Evolutionary conservation across 2,113 vertebrate species (phyloP).

Genomic region (Oreochromis tanganicae): DNA sequence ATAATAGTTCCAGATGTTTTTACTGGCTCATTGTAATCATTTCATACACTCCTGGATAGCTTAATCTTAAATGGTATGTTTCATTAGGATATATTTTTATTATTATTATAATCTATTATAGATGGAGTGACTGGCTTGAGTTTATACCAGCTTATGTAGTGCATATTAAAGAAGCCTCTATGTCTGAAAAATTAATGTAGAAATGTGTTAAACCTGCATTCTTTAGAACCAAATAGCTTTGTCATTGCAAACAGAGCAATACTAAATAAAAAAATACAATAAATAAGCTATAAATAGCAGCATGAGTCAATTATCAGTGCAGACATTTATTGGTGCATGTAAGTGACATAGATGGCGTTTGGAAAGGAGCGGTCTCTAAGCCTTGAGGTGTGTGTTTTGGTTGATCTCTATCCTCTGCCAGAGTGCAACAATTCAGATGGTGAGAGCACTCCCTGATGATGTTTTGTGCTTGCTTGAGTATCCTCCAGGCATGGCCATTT

Average conservation of each 20-base stretch:
- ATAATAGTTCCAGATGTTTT: neutral
- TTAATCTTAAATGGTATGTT: neutral
- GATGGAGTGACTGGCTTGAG: neutral
- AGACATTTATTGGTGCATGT: neutral
- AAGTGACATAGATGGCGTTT: neutral
- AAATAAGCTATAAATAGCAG: neutral
- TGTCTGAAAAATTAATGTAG: neutral
- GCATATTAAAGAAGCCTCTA: neutral
- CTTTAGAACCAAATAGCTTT: neutral
- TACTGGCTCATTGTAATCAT: rapidly evolving
- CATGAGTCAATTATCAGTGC: neutral
- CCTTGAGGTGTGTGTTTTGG: neutral
- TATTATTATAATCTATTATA: neutral
- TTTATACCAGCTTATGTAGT: neutral
- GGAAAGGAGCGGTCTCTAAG: rapidly evolving
- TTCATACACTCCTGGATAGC: neutral
- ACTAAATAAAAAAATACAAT: neutral
- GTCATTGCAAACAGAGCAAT: neutral
- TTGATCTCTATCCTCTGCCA: neutral
- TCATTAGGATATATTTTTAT: too few species aligned
- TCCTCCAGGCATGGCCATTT: rapidly evolving
- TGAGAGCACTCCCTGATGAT: neutral
- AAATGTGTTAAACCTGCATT: neutral
- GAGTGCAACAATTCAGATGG: neutral
- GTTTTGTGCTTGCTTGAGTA: neutral